Percentiles rank a stretch among this genome's conserved stretches.
Conservation (phyloP, 2,888 invertebrate genomes). For the Anoplius nigerrimus region DNA sequence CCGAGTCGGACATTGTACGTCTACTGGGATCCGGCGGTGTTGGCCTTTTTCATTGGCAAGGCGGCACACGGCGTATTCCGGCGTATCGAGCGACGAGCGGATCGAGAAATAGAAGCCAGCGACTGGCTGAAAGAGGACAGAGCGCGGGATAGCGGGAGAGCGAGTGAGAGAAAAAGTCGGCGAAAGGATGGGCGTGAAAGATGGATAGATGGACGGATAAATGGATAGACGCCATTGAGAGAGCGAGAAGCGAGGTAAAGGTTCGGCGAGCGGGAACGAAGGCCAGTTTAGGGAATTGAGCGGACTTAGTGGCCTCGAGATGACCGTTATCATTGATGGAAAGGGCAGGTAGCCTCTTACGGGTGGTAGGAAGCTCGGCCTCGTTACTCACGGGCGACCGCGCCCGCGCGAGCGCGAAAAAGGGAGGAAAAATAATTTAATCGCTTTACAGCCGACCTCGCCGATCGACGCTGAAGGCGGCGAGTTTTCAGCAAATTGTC, state of each 20-base stretch:
- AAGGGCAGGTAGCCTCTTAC: constrained; percentile 22
- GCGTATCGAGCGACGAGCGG: constrained; percentile 34
- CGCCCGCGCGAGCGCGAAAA: no score
- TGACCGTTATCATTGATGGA: constrained; percentile 51
- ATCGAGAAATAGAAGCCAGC: no score
- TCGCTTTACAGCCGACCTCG: constrained; percentile 18
- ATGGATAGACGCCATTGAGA: constrained; percentile 2
- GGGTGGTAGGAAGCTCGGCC: neutral
- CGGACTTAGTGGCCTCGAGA: constrained; percentile 48
- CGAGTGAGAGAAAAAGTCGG: constrained; percentile 13
- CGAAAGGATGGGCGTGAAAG: neutral
- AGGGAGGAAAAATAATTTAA: constrained; percentile 38
- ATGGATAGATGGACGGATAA: neutral
- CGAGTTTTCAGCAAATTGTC: constrained; percentile 1
- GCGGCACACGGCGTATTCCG: constrained; percentile 29
- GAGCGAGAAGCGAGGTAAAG: no score
- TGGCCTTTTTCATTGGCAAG: constrained; percentile 37
- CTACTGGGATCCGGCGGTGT: constrained; percentile 10
- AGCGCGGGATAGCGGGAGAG: constrained; percentile 10
- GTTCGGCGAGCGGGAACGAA: constrained; percentile 17
- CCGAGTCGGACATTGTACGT: no score
- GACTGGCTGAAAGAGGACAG: constrained; percentile 7
- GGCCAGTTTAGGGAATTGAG: constrained; percentile 46
- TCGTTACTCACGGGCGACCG: neutral
- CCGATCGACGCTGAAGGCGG: no score